A percentile compares a stretch with the other conserved stretches of the same genome.
phyloP scores from a whole-genome alignment of 2,113 vertebrate genomes.

The Rattus rattus region DNA sequence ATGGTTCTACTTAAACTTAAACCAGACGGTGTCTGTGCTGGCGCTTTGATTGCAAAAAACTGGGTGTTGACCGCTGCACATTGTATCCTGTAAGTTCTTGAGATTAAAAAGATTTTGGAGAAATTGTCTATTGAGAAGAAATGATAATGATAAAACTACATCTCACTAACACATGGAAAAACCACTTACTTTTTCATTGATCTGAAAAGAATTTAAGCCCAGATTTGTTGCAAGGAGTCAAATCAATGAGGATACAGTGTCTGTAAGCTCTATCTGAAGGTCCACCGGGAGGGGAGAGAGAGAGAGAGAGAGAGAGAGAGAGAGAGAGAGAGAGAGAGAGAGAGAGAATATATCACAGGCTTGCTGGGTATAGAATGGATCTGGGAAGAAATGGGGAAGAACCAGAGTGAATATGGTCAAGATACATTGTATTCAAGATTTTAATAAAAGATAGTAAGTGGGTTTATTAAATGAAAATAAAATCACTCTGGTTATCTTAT shows the following conservation, averaged over 20 bases:
- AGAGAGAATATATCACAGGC: too few species aligned
- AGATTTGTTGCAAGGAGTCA: neutral
- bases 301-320: too few species aligned
- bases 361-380: neutral
- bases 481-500: neutral
- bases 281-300: neutral
- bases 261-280: neutral
- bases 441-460: neutral
- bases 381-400: neutral
- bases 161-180: neutral
- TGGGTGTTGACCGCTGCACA: slow-evolving; percentile 91
- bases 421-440: neutral
- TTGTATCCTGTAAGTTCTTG: slow-evolving; percentile 80
- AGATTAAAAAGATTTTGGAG: neutral
- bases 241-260: neutral
- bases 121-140: neutral
- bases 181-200: neutral
- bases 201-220: neutral
- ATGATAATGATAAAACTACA: neutral
- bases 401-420: neutral
- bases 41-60: slow-evolving; percentile 83
- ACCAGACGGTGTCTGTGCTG: neutral
- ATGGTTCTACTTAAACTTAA: slow-evolving; percentile 80
- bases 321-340: neutral
- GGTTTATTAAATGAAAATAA: neutral